Conservation (phyloP, 2,888 invertebrate genomes). For the Troglohyphantes excavatus region DNA sequence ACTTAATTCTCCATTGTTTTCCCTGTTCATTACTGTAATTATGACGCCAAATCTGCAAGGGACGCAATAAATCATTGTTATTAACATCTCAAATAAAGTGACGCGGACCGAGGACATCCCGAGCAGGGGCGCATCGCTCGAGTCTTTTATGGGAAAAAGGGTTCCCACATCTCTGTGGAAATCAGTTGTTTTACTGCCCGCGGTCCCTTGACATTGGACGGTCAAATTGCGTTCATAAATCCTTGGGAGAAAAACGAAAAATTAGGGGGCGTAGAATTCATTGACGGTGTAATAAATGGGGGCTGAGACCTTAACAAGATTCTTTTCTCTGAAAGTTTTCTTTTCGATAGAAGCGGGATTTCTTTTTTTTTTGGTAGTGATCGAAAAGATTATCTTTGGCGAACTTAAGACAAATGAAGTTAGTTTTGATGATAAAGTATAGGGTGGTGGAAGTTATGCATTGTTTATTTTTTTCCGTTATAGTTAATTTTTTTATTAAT, state of each 20-base stretch:
- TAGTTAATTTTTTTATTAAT: too few relatives aligned
- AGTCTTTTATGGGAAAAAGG: background rate
- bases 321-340: background rate
- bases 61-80: background rate
- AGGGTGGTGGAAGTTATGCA: background rate
- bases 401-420: background rate
- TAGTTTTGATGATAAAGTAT: background rate
- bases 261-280: slow-evolving; percentile 23
- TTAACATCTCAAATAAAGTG: slow-evolving; percentile 6
- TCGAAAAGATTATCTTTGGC: background rate
- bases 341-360: background rate
- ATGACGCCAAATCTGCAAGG: background rate
- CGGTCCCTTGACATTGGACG: slow-evolving; percentile 16
- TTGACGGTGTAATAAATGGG: slow-evolving; percentile 30
- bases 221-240: slow-evolving; percentile 59
- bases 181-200: slow-evolving; percentile 52
- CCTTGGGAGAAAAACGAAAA: slow-evolving; percentile 3
- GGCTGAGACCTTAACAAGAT: background rate
- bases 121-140: too few relatives aligned
- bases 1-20: too few relatives aligned
- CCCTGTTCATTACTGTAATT: too few relatives aligned
- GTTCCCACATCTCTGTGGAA: slow-evolving; percentile 17
- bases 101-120: background rate
- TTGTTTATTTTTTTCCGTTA: too few relatives aligned
- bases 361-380: background rate